phyloP scores from a whole-genome alignment of 2,113 vertebrate species.

The Daboia siamensis region DNA sequence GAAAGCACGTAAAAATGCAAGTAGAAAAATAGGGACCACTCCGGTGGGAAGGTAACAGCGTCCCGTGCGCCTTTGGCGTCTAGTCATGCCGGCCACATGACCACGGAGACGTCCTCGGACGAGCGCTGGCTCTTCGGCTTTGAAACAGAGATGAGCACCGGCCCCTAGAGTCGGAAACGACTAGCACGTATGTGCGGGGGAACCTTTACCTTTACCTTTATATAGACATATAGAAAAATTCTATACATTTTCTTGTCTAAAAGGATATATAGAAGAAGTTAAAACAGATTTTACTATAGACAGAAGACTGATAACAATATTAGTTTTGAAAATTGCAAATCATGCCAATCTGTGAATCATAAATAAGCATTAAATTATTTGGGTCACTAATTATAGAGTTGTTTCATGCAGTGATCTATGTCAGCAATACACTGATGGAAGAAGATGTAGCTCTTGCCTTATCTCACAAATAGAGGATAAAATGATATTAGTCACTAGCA shows the following conservation, averaged over 20 bases:
- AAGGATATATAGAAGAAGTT: not conserved
- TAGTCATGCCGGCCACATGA: too few relatives aligned
- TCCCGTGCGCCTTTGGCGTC: too few relatives aligned
- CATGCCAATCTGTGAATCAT: not conserved
- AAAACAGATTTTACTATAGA: not conserved
- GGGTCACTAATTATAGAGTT: not conserved
- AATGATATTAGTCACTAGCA: not conserved
- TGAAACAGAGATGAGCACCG: too few relatives aligned
- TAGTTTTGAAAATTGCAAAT: not conserved
- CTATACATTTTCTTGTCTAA: not conserved
- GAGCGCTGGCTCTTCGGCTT: too few relatives aligned
- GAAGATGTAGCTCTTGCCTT: not conserved
- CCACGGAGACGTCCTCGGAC: too few relatives aligned
- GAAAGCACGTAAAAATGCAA: too few relatives aligned
- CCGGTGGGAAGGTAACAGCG: too few relatives aligned
- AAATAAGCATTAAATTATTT: not conserved
- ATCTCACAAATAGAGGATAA: not conserved
- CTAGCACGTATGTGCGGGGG: too few relatives aligned
- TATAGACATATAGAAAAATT: not conserved
- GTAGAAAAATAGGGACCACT: too few relatives aligned
- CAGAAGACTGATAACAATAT: not conserved
- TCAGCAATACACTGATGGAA: not conserved
- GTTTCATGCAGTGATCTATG: not conserved
- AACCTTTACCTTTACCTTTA: too few relatives aligned
- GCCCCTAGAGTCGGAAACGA: too few relatives aligned